Base-by-base conservation (phyloP, 1,140 invertebrate species). In the Linepithema humile region DNA sequence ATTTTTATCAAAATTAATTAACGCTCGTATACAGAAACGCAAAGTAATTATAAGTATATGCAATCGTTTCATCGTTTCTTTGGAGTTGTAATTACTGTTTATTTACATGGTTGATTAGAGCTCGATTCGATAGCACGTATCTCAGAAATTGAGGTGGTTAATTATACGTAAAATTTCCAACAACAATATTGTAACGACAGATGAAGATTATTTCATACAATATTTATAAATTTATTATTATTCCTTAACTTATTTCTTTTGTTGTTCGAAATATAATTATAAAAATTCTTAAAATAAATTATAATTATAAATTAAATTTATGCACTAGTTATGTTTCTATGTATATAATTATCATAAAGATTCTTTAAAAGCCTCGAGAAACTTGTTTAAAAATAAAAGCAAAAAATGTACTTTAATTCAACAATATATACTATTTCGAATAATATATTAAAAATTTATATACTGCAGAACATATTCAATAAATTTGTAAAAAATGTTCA, bases 71-170 rank as follows among this genome's bases (percentile, higher is more conserved):
- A 17, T 59, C n/a, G 6, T 20, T 35, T 38, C 40, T 55, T 50
- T 15, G 5, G 55, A 67, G 69, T 69, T 23, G 9, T 78, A 78
- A 78, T 17, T 78, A 50, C 50, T 32, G 23, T 20, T 38, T 65
- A 53, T 78, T 53, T 9, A 20, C 12, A 12, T 3, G n/a, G n/a
- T n/a, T 17, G 6, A 0, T 2, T 32, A 15, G 3, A 20, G 15
- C 12, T 48, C 10, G 23, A 35, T 5, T 4, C 1, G 17, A 26
- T 55, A 43, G 59, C 75, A 38, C 84, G 84, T 87, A 84, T 38
- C 45, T 9, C 15, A 20, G 45, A 82, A 82, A 69, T 82, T 85
- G 35, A 38, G 48, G 45, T 9, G 15, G 26, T 10, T 48, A 48
- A 57, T 55, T 57, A 38, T 2, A 26, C 1, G 10, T 9, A 23